Percentiles rank a stretch among this genome's conserved stretches.
These are phyloP conservation scores for Carabus problematicus DNA, from an alignment of 2,888 invertebrate genomes.

Conservation along the genomic window DNA sequence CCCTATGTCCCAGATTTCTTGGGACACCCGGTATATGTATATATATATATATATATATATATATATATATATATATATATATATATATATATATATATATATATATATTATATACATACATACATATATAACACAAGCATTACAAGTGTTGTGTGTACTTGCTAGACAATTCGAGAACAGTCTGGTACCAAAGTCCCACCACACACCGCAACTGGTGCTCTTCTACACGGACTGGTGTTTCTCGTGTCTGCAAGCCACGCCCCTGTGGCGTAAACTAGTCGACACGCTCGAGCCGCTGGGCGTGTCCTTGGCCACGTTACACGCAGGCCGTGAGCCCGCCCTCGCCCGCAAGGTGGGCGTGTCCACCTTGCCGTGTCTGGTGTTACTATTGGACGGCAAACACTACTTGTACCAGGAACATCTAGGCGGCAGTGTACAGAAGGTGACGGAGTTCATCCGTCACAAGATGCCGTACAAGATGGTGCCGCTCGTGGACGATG, in stretches of 20 bases:
- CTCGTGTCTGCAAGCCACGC: conserved; percentile 87
- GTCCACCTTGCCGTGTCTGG: conserved; percentile 81
- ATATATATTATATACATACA: no score
- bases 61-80: not conserved
- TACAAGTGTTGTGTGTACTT: conserved; percentile 45
- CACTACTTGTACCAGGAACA: conserved; percentile 84
- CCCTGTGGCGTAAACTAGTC: conserved; percentile 82
- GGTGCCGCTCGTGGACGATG: conserved; percentile 71
- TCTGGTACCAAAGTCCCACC: conserved; percentile 82
- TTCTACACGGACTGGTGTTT: conserved; percentile 97
- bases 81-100: no score
- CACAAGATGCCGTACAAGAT: conserved; percentile 85
- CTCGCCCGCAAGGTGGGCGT: conserved; percentile 82
- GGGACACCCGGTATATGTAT: no score
- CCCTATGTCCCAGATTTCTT: no score
- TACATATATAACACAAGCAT: not conserved
- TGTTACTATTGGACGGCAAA: conserved; percentile 83
- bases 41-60: no score
- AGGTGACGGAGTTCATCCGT: conserved; percentile 79
- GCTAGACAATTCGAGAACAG: conserved; percentile 86
- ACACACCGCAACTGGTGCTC: conserved; percentile 83
- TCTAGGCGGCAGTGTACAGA: conserved; percentile 74
- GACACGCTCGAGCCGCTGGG: conserved; percentile 88
- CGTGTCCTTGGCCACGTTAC: conserved; percentile 80
- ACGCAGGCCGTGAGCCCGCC: conserved; percentile 82